These are phyloP conservation scores for Prietella phreatophila DNA, from an alignment of 2,113 vertebrate genomes.

Conservation along the genomic window DNA sequence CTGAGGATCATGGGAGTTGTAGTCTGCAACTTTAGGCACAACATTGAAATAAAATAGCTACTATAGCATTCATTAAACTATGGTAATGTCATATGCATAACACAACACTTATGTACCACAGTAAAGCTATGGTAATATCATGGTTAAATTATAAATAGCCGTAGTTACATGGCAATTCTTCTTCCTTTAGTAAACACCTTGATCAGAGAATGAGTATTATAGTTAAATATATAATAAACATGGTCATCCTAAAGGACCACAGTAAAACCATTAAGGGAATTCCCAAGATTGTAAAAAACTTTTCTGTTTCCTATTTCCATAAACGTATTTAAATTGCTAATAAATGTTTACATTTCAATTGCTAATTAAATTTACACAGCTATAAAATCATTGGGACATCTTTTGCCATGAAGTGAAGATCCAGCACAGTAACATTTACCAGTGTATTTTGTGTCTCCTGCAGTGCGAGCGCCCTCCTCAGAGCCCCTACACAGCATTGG, in stretches of 20 bases:
- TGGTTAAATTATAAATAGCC: neutral
- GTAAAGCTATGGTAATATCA: neutral
- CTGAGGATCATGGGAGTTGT: neutral
- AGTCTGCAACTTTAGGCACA: neutral
- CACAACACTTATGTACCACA: neutral
- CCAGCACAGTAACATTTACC: neutral
- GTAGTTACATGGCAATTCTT: neutral
- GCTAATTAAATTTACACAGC: neutral
- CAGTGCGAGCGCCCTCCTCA: conserved; percentile 58
- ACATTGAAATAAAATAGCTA: neutral
- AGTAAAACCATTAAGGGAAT: neutral
- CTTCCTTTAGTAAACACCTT: neutral
- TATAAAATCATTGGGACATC: neutral
- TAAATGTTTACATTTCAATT: neutral
- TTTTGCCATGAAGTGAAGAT: neutral
- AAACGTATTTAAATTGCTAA: neutral
- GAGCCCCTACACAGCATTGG: conserved; percentile 64
- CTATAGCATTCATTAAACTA: neutral
- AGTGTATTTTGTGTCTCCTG: conserved; percentile 28
- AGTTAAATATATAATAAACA: neutral
- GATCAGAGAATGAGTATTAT: neutral
- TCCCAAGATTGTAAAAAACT: neutral
- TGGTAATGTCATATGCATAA: neutral
- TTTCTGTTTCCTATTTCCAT: neutral
- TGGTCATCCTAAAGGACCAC: neutral